Base-by-base conservation (phyloP, 1,140 invertebrate species). In the Drosophila bocqueti region DNA sequence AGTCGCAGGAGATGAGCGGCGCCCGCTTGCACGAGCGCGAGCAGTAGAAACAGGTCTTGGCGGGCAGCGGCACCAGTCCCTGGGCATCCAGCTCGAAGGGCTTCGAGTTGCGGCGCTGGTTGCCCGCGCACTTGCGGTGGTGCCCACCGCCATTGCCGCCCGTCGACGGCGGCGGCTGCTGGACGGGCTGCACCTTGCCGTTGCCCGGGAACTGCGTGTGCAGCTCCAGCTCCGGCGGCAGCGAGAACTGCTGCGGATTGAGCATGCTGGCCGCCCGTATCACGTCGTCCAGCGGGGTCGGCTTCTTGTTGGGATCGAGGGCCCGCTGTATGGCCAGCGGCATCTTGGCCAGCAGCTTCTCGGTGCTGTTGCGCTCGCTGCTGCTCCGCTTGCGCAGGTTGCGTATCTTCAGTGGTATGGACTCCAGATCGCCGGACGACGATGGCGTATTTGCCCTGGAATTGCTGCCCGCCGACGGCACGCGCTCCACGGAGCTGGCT, bases 1-100 rank as follows among this genome's bases (percentile, higher is more conserved):
- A 99, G 94, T 99, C 98, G 93, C 98, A 99, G 54, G 97, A 96
- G 36, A 99, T 94, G 47, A 99, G 94, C 24, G 97, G 96, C 1
- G 96, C 97, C 52, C 95, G 94, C 59, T 97, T 95, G 93, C 97
- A 98, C 62, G 97, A 97, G 83, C 96, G 96, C 55, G 94, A 94
- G 91, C 97, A 98, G 80, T 96, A 95, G 89, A 96, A 97, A 93
- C 98, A 98, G 3, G 96, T 93, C 92, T 96, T 95, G 3, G 97
- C 96, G 15, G 97, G 97, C 43, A 98, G 91, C 45, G 97, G 96
- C 55, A 98, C 96, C 83, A 97, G 93, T 24, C 96, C 96, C 82
- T 96, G 96, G 68, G 95, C 94, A 79, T 97, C 97, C 69, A 97
- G 93, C 76, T 96, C 96, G 81, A 96, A 95, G 6, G 95, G 93